Evolutionary conservation across 2,888 invertebrate genomes (phyloP).

Genomic region (Proisotoma minuta): DNA sequence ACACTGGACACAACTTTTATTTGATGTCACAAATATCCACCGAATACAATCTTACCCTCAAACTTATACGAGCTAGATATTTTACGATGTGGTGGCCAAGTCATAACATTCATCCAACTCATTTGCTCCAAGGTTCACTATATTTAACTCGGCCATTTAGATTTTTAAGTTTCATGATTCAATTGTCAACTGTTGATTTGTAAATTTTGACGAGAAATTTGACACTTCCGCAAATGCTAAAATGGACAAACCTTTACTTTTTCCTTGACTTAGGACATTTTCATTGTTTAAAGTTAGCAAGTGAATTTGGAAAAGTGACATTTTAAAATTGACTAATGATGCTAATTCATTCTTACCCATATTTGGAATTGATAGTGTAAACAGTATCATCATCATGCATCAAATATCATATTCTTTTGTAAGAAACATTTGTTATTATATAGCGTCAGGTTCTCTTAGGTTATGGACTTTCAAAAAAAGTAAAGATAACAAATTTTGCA

Average conservation of each 20-base stretch:
- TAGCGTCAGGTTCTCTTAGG: too few species aligned
- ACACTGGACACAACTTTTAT: neutral
- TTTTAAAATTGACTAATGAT: neutral
- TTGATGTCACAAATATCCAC: neutral
- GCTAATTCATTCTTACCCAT: neutral
- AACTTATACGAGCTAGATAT: neutral
- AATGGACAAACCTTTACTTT: neutral
- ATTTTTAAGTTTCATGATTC: neutral
- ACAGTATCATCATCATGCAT: too few species aligned
- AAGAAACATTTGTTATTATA: too few species aligned
- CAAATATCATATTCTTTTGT: too few species aligned
- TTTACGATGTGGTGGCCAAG: slow-evolving; percentile 19
- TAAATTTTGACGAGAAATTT: neutral
- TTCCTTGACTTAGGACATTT: neutral
- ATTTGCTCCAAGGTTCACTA: too few species aligned
- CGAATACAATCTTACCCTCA: neutral
- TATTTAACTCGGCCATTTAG: too few species aligned
- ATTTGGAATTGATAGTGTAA: neutral
- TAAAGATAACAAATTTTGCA: too few species aligned
- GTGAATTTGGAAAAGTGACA: neutral
- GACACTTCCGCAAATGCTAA: neutral
- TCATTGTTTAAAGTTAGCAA: neutral
- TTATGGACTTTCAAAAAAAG: too few species aligned
- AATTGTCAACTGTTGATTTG: too few species aligned
- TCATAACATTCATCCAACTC: slow-evolving; percentile 25